These are phyloP conservation scores for Liasis olivaceus DNA, from an alignment of 2,797 vertebrate genomes.

Conservation along the genomic window DNA sequence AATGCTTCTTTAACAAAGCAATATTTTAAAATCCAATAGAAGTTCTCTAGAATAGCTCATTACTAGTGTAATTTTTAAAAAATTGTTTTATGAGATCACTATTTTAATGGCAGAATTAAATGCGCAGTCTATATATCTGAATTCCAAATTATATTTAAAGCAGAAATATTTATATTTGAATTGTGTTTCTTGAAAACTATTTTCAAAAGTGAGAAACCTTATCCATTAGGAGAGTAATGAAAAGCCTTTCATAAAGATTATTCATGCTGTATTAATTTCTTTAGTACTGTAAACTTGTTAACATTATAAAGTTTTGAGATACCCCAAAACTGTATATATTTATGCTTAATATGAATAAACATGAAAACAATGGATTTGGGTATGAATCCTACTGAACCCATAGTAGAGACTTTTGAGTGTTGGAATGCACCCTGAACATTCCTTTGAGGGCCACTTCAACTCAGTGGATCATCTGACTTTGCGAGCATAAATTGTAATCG, in stretches of 20 bases:
- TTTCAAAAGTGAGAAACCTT: not conserved
- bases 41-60: not conserved
- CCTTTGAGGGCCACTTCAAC: not conserved
- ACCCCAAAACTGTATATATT: not conserved
- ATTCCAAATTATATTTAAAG: not conserved
- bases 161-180: constrained; percentile 24
- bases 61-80: not conserved
- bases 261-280: not conserved
- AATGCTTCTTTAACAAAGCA: no score
- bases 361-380: not conserved
- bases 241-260: not conserved
- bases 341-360: not conserved
- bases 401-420: not conserved
- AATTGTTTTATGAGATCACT: not conserved
- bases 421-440: not conserved
- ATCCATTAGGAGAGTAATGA: not conserved
- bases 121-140: not conserved
- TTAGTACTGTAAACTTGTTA: not conserved
- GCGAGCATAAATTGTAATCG: not conserved
- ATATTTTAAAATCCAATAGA: not conserved
- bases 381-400: not conserved
- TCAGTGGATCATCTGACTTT: not conserved
- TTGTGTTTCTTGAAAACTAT: not conserved
- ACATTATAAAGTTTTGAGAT: not conserved
- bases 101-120: not conserved